phyloP scores from a whole-genome alignment of 1,140 invertebrate species.

The Scaptomyza pallida region DNA sequence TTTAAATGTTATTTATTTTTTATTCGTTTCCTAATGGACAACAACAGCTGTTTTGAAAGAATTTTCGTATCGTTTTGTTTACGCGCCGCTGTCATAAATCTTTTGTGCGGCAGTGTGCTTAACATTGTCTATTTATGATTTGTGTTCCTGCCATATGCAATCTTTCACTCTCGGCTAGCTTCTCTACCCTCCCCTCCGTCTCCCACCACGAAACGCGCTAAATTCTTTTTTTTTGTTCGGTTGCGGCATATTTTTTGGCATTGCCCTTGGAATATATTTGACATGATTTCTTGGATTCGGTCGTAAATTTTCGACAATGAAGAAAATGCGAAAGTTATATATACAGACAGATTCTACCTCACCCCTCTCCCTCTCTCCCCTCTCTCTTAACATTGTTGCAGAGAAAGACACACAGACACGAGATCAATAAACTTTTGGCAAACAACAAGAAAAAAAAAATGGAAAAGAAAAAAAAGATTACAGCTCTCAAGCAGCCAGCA shows the following conservation, averaged over 20 bases:
- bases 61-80: slow-evolving; percentile 32
- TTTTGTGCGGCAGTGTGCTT: slow-evolving; percentile 45
- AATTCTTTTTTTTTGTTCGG: slow-evolving; percentile 36
- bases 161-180: slow-evolving; percentile 45
- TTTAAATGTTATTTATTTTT: slow-evolving; percentile 9
- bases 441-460: slow-evolving; percentile 80
- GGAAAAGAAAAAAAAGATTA: slow-evolving; percentile 80
- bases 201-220: slow-evolving; percentile 16
- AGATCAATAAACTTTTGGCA: slow-evolving; percentile 82
- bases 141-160: slow-evolving; percentile 61
- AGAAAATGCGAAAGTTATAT: slow-evolving; percentile 50
- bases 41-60: slow-evolving; percentile 38
- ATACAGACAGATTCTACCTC: neutral
- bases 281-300: slow-evolving; percentile 56
- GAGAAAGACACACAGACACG: too few species aligned
- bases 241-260: slow-evolving; percentile 60
- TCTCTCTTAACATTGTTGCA: slow-evolving; percentile 34
- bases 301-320: slow-evolving; percentile 40
- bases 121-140: slow-evolving; percentile 59
- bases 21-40: slow-evolving; percentile 26
- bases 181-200: neutral
- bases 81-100: slow-evolving; percentile 60
- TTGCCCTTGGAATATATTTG: slow-evolving; percentile 76
- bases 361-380: neutral
- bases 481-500: slow-evolving; percentile 40